These are phyloP conservation scores for Euspilapteryx auroguttella DNA, from an alignment of 2,888 invertebrate species.

Conservation along the genomic window DNA sequence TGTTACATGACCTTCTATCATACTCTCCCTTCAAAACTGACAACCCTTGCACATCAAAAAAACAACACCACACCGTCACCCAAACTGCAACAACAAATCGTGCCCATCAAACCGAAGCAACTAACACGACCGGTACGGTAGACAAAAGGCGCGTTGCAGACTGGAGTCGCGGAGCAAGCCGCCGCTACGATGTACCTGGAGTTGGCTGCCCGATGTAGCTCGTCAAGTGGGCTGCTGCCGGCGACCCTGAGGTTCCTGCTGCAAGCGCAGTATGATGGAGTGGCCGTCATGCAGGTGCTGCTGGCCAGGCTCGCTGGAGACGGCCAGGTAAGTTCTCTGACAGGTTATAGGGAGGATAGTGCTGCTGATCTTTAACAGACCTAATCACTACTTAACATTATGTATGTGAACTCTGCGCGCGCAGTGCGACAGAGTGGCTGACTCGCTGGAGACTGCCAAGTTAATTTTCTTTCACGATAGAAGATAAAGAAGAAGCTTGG, in stretches of 20 bases:
- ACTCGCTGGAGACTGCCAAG: no score
- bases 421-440: no score
- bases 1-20: no score
- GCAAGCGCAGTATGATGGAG: conserved; percentile 81
- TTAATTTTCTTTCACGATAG: no score
- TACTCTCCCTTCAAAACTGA: no score
- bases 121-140: conserved; percentile 29
- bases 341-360: conserved; percentile 1
- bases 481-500: no score
- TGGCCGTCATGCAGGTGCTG: conserved; percentile 79
- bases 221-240: conserved; percentile 80
- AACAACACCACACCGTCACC: conserved; percentile 16
- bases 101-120: no score
- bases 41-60: no score
- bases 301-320: conserved; percentile 76
- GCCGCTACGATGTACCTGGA: conserved; percentile 94
- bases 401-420: no score
- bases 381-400: no score
- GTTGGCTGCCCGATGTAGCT: conserved; percentile 83
- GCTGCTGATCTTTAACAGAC: no score
- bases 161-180: conserved; percentile 83
- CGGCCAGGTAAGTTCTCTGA: conserved; percentile 63
- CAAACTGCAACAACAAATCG: no score
- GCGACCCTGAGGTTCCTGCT: conserved; percentile 85
- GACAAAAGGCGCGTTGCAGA: conserved; percentile 67